Conservation (phyloP, 2,113 vertebrate genomes). For the Megalops atlanticus region DNA sequence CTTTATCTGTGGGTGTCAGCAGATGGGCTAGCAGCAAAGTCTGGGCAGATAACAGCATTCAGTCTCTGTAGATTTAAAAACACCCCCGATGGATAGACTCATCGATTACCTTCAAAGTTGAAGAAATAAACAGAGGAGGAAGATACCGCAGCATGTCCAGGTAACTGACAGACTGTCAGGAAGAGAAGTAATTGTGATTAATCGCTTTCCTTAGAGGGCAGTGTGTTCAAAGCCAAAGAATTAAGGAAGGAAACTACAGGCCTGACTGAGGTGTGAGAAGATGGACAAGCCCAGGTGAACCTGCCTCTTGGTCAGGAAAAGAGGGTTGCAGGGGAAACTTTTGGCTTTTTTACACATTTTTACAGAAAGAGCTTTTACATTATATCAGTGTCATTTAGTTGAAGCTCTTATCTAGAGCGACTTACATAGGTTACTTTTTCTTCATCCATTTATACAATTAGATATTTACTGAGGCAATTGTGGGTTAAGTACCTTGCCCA, state of each 20-base stretch:
- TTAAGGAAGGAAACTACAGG: slow-evolving; percentile 32
- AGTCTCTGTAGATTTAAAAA: slow-evolving; percentile 13
- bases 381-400: too few species aligned
- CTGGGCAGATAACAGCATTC: neutral
- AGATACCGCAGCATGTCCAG: neutral
- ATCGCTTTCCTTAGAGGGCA: slow-evolving; percentile 47
- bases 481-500: too few species aligned
- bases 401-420: too few species aligned
- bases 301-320: slow-evolving; percentile 43
- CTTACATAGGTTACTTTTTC: too few species aligned
- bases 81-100: slow-evolving; percentile 41
- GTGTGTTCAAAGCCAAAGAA: slow-evolving; percentile 42
- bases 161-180: slow-evolving; percentile 40
- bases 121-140: slow-evolving; percentile 25
- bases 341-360: too few species aligned
- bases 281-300: slow-evolving; percentile 36
- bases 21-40: neutral
- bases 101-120: slow-evolving; percentile 47
- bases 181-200: slow-evolving; percentile 51
- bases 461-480: too few species aligned
- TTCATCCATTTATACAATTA: too few species aligned
- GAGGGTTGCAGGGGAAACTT: too few species aligned
- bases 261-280: slow-evolving; percentile 35
- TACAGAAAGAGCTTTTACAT: too few species aligned
- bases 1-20: neutral